These are phyloP conservation scores for Girardinichthys multiradiatus DNA, from an alignment of 2,113 vertebrate genomes.

Conservation along the genomic window DNA sequence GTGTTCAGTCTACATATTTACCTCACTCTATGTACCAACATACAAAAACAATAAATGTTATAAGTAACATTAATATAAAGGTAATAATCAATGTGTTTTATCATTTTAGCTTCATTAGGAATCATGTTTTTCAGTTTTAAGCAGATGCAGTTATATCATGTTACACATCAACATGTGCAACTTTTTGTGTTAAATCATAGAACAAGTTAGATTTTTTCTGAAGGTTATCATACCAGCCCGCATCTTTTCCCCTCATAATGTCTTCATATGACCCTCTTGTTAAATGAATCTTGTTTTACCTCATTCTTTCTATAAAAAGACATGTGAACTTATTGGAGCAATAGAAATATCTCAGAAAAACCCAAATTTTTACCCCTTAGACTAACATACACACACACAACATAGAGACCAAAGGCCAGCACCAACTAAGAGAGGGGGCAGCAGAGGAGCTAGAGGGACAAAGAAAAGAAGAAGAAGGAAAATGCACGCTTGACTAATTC, in stretches of 20 bases:
- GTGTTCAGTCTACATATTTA: too few species aligned
- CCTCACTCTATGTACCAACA: too few species aligned
- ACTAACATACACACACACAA: not conserved
- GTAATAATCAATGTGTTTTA: too few species aligned
- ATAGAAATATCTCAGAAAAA: not conserved
- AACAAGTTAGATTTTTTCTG: not conserved
- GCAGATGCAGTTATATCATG: not conserved
- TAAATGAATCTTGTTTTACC: not conserved
- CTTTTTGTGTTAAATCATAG: not conserved
- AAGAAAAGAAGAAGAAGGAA: slow-evolving; percentile 66
- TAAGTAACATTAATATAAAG: too few species aligned
- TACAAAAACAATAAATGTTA: too few species aligned
- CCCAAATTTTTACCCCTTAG: too few species aligned
- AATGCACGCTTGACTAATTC: slow-evolving; percentile 73
- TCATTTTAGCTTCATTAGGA: too few species aligned
- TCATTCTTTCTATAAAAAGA: not conserved
- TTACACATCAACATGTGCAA: not conserved
- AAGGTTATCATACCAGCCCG: not conserved
- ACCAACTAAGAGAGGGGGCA: slow-evolving; percentile 67
- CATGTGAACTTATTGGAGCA: not conserved
- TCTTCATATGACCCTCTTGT: not conserved
- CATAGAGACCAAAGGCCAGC: slow-evolving; percentile 37
- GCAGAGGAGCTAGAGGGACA: slow-evolving; percentile 50
- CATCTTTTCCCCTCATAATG: not conserved
- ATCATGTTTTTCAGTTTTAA: not conserved